phyloP scores from a whole-genome alignment of 92 coral and sea anemone species.

The Desmophyllum pertusum region DNA sequence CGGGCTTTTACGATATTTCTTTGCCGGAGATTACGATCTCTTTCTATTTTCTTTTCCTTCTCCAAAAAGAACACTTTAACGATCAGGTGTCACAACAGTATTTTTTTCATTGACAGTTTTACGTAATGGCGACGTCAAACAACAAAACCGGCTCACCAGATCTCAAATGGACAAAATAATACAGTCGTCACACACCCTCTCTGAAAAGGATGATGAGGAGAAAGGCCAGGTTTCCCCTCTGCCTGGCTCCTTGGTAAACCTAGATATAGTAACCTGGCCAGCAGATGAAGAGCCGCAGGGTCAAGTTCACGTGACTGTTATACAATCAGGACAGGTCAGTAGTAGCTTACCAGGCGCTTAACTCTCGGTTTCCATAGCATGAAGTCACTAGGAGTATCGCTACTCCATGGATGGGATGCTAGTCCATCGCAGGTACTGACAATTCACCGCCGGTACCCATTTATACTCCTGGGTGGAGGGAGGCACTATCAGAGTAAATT shows the following conservation, averaged over 20 bases:
- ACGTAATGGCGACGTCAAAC: constrained; percentile 23
- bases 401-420: not conserved
- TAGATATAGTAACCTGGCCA: constrained; percentile 11
- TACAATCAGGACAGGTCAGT: constrained; percentile 32
- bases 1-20: too few species aligned
- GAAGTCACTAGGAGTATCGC: not conserved
- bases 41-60: not conserved
- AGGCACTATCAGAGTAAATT: too few species aligned
- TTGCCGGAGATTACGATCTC: too few species aligned
- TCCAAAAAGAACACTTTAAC: not conserved
- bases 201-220: constrained; percentile 7
- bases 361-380: not conserved
- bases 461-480: too few species aligned
- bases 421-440: too few species aligned
- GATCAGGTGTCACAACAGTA: not conserved
- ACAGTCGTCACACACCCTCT: constrained; percentile 5
- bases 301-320: constrained; percentile 34
- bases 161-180: not conserved
- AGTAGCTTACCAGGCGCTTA: not conserved
- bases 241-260: constrained; percentile 43
- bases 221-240: constrained; percentile 35
- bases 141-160: constrained; percentile 2
- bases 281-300: constrained; percentile 19
- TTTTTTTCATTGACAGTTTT: constrained; percentile 14
- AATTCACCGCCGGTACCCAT: too few species aligned